A percentile compares a stretch with the other conserved stretches of the same genome.
These are phyloP conservation scores for Sternotherus odoratus DNA, from an alignment of 2,797 vertebrate species.

Conservation along the genomic window DNA sequence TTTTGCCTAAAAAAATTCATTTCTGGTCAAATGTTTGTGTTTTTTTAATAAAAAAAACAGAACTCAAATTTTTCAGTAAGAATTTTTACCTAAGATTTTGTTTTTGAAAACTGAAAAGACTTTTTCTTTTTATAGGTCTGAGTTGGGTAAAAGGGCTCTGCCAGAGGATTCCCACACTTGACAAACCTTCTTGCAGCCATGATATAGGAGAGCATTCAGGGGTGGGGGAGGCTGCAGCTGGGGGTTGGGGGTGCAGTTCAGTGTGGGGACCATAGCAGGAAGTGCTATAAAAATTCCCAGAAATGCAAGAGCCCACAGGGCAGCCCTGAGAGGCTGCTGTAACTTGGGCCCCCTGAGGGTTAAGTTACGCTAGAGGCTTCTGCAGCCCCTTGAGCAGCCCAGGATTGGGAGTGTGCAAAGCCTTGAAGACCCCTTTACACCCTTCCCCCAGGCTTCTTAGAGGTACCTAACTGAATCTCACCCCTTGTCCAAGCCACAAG, in stretches of 20 bases:
- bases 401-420: not conserved
- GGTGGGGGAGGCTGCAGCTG: fast-evolving
- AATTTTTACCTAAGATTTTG: not conserved
- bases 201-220: fast-evolving
- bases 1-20: not conserved
- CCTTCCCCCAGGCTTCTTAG: fast-evolving
- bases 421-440: not conserved
- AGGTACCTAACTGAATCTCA: fast-evolving
- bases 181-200: not conserved
- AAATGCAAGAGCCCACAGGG: fast-evolving
- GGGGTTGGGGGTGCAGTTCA: fast-evolving
- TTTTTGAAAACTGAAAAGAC: not conserved
- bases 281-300: not conserved
- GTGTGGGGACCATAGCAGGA: not conserved
- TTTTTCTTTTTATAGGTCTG: not conserved
- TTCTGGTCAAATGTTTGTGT: not conserved
- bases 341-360: not conserved
- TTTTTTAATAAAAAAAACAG: not conserved
- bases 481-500: not conserved
- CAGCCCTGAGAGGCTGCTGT: fast-evolving
- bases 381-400: not conserved
- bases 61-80: not conserved
- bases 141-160: not conserved
- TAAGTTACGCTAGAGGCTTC: fast-evolving
- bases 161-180: not conserved